phyloP scores from a whole-genome alignment of 37 sponge, comb jelly and placozoan genomes.

The Ianthella basta region DNA sequence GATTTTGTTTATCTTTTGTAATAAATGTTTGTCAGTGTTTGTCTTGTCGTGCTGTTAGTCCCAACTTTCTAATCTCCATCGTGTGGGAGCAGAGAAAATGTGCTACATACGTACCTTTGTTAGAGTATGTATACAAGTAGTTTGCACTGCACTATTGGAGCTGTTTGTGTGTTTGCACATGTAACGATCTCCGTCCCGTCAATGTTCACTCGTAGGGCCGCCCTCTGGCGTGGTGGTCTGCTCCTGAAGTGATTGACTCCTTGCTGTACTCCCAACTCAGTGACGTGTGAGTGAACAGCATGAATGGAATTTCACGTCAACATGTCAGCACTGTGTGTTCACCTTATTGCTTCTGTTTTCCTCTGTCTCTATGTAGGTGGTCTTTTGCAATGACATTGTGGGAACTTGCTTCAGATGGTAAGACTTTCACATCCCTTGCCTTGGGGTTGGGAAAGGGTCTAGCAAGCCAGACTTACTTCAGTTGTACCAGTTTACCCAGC shows the following conservation, averaged over 20 bases:
- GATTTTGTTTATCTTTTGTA: too few relatives aligned
- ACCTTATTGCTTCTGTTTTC: neutral
- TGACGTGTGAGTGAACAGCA: constrained; percentile 17
- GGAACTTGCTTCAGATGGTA: constrained; percentile 20
- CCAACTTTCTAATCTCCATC: too few relatives aligned
- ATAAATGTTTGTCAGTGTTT: too few relatives aligned
- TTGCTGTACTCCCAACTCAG: neutral
- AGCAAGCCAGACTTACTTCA: neutral
- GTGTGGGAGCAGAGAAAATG: too few relatives aligned
- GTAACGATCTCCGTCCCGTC: too few relatives aligned
- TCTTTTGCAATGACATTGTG: constrained; percentile 25
- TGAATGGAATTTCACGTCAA: neutral
- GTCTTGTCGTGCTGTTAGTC: too few relatives aligned
- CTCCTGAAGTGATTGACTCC: constrained; percentile 14
- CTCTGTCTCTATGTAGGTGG: neutral
- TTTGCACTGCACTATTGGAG: too few relatives aligned
- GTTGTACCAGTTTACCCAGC: neutral
- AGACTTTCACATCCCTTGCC: too few relatives aligned
- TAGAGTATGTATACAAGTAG: too few relatives aligned
- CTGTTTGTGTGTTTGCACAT: neutral
- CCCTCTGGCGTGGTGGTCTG: neutral
- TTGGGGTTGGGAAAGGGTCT: too few relatives aligned
- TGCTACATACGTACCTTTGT: too few relatives aligned
- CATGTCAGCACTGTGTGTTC: neutral
- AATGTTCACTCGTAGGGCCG: too few relatives aligned